These are phyloP conservation scores for Prietella phreatophila DNA, from an alignment of 2,113 vertebrate genomes.

Conservation along the genomic window DNA sequence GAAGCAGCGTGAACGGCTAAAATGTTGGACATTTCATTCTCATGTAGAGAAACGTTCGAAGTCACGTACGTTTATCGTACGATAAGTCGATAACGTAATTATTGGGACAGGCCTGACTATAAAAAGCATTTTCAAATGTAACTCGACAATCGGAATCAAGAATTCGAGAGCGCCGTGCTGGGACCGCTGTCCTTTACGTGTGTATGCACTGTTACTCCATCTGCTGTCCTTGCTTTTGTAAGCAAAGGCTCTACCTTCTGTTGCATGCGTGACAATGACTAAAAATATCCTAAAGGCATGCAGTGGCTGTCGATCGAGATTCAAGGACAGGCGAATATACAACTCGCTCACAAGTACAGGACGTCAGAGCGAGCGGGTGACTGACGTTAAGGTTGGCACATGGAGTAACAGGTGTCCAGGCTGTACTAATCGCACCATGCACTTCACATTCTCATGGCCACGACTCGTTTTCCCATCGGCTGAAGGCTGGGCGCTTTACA, in stretches of 20 bases:
- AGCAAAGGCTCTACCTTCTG: slow-evolving; percentile 73
- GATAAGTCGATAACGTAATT: too few relatives aligned
- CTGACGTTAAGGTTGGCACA: slow-evolving; percentile 29
- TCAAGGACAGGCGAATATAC: slow-evolving; percentile 63
- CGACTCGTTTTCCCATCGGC: not conserved
- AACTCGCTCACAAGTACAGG: slow-evolving; percentile 13
- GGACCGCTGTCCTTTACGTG: not conserved
- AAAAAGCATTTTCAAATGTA: not conserved
- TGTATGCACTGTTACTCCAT: slow-evolving; percentile 13
- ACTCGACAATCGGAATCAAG: not conserved
- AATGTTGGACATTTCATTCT: too few relatives aligned
- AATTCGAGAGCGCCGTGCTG: not conserved
- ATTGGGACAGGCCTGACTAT: too few relatives aligned
- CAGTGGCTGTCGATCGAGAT: slow-evolving; percentile 67
- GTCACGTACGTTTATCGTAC: too few relatives aligned
- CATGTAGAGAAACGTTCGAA: too few relatives aligned
- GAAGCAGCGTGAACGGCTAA: too few relatives aligned
- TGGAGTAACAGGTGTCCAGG: slow-evolving; percentile 21
- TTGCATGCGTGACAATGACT: slow-evolving; percentile 63
- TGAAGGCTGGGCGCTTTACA: not conserved
- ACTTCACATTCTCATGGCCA: slow-evolving; percentile 2
- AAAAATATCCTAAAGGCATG: slow-evolving; percentile 71
- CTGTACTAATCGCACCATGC: not conserved
- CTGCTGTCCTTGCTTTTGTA: slow-evolving; percentile 68
- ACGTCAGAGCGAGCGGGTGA: not conserved